Conservation (phyloP, 1,140 invertebrate species). For the Epicauta chinensis region DNA sequence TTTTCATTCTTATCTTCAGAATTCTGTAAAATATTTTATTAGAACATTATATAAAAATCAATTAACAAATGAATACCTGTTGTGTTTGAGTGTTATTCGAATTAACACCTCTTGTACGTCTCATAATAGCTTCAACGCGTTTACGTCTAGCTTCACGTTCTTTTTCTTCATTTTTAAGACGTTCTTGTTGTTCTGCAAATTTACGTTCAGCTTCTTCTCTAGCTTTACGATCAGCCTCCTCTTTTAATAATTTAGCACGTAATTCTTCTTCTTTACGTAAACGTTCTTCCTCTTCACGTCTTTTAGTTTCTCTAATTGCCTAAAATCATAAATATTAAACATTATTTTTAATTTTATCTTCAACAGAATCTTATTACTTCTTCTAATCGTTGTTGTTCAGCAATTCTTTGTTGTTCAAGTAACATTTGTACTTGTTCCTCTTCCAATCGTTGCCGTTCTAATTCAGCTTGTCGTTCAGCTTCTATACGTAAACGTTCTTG, state of each 20-base stretch:
- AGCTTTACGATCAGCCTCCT: constrained; percentile 67
- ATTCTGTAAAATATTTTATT: too few species aligned
- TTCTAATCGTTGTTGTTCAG: constrained; percentile 69
- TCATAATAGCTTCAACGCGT: constrained; percentile 79
- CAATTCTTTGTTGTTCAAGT: constrained; percentile 66
- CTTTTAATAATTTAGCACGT: constrained; percentile 63
- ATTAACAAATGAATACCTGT: constrained; percentile 23
- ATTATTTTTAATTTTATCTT: constrained; percentile 22
- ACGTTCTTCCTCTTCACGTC: constrained; percentile 61
- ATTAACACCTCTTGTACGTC: constrained; percentile 63
- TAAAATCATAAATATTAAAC: constrained; percentile 17
- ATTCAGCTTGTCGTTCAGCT: constrained; percentile 65
- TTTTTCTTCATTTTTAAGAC: constrained; percentile 71
- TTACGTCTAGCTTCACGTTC: constrained; percentile 69
- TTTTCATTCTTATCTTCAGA: constrained; percentile 41
- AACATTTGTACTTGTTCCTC: constrained; percentile 72
- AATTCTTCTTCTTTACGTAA: constrained; percentile 57
- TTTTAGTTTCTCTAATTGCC: constrained; percentile 50
- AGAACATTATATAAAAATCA: not conserved
- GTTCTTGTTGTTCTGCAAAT: constrained; percentile 61
- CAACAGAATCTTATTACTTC: constrained; percentile 41
- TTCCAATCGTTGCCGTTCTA: constrained; percentile 67
- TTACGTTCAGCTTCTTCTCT: constrained; percentile 75
- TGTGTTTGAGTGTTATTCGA: constrained; percentile 49
- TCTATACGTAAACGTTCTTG: constrained; percentile 68